A percentile compares a stretch with the other conserved stretches of the same genome.
phyloP scores from a whole-genome alignment of 2,797 vertebrate genomes.

The Acestrorhynchus altus region DNA sequence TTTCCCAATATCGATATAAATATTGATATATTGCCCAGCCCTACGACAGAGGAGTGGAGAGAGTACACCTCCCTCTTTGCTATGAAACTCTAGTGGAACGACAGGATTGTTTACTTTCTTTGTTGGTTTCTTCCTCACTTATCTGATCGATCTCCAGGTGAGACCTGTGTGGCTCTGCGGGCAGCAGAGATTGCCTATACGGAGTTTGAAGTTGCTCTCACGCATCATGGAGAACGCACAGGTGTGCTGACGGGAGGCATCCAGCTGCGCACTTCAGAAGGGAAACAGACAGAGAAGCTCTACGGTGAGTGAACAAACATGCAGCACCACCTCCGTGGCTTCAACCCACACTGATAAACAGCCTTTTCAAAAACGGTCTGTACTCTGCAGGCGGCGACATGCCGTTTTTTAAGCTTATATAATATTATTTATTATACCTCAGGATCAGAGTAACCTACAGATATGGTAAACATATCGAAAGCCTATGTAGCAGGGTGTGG shows the following conservation, averaged over 20 bases:
- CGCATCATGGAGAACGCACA: slow-evolving; percentile 92
- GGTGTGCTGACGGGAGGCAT: slow-evolving; percentile 89
- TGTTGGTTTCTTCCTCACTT: no score
- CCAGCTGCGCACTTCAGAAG: slow-evolving; percentile 88
- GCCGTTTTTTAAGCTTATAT: no score
- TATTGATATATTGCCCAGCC: no score
- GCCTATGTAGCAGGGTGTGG: no score
- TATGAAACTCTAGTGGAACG: neutral
- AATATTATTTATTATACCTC: no score
- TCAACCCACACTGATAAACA: neutral
- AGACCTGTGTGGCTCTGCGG: slow-evolving; percentile 91
- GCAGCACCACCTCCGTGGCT: neutral
- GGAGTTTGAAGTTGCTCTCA: slow-evolving; percentile 87
- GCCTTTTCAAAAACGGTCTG: no score
- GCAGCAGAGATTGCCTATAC: slow-evolving; percentile 84
- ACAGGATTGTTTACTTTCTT: neutral
- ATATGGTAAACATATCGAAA: no score
- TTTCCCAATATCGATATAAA: no score
- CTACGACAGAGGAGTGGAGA: no score
- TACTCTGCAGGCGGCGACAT: no score
- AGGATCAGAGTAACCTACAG: no score
- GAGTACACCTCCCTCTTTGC: neutral
- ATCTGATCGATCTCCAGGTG: slow-evolving; percentile 77
- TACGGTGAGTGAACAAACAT: slow-evolving; percentile 83
- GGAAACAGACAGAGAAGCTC: slow-evolving; percentile 92